Conservation (phyloP, 2,888 invertebrate genomes). For the Platycheirus albimanus region DNA sequence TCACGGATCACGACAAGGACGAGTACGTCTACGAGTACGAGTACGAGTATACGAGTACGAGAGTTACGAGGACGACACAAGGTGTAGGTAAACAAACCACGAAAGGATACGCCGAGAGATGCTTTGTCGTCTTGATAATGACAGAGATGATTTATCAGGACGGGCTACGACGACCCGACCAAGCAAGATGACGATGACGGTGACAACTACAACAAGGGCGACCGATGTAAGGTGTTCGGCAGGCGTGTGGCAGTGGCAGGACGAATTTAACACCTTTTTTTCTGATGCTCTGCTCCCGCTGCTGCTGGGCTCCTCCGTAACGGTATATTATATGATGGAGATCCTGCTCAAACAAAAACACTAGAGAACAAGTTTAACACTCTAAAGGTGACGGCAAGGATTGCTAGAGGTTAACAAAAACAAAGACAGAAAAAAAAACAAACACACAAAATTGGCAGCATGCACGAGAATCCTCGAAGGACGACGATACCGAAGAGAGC, state of each 20-base stretch:
- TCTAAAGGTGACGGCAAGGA: constrained; percentile 38
- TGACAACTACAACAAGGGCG: background rate
- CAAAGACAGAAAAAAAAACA: constrained; percentile 34
- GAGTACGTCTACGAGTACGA: constrained; percentile 2
- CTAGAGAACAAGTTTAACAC: constrained; percentile 43
- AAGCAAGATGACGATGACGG: background rate
- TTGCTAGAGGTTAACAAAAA: constrained; percentile 29
- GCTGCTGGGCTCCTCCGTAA: background rate
- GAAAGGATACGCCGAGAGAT: constrained; percentile 55
- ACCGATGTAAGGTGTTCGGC: too few relatives aligned
- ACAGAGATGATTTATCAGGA: constrained; percentile 55
- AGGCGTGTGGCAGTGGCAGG: background rate
- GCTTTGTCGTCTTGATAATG: constrained; percentile 64
- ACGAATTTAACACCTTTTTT: constrained; percentile 45
- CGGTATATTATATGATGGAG: background rate
- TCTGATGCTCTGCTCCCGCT: too few relatives aligned
- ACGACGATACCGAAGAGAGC: constrained; percentile 33
- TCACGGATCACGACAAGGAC: constrained; percentile 61
- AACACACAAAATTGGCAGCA: constrained; percentile 21
- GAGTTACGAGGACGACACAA: too few relatives aligned
- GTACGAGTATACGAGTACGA: constrained; percentile 23
- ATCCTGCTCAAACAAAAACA: constrained; percentile 29
- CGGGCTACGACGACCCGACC: constrained; percentile 19
- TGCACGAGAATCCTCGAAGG: constrained; percentile 46
- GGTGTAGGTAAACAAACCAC: constrained; percentile 72